A percentile compares a stretch with the other conserved stretches of the same genome.
These are phyloP conservation scores for Lontra canadensis DNA, from an alignment of 2,113 vertebrate species.

Conservation along the genomic window DNA sequence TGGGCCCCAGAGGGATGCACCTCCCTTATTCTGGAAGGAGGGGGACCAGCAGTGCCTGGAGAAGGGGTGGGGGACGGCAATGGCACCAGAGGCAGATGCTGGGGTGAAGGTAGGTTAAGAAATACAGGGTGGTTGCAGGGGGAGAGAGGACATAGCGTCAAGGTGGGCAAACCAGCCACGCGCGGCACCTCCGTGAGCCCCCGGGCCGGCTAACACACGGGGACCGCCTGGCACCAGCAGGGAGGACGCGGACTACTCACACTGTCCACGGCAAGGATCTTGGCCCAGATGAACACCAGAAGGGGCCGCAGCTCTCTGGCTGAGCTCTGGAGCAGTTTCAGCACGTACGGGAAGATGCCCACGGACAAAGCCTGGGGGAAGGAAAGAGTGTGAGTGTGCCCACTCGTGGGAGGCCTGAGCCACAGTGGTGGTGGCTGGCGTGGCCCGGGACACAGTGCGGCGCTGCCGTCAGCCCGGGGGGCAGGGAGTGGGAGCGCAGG, in stretches of 20 bases:
- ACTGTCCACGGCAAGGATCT: constrained; percentile 98
- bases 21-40: not conserved
- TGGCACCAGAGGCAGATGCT: not conserved
- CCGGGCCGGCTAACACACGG: not conserved
- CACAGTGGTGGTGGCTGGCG: accelerated
- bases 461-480: accelerated
- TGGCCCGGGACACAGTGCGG: not conserved
- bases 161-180: not conserved
- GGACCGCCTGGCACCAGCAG: accelerated
- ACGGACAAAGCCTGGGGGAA: constrained; percentile 93
- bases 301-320: constrained; percentile 96
- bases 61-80: not conserved
- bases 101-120: not conserved
- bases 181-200: not conserved
- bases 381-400: not conserved
- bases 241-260: constrained; percentile 84
- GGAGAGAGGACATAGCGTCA: not conserved
- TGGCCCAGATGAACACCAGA: constrained; percentile 99
- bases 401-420: not conserved
- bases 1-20: not conserved
- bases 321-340: constrained; percentile 98
- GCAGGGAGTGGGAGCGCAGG: accelerated
- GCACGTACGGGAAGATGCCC: constrained; percentile 97
- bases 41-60: not conserved
- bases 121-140: accelerated